Evolutionary conservation across 2,113 vertebrate genomes (phyloP).

Genomic region (Myiozetetes cayanensis): DNA sequence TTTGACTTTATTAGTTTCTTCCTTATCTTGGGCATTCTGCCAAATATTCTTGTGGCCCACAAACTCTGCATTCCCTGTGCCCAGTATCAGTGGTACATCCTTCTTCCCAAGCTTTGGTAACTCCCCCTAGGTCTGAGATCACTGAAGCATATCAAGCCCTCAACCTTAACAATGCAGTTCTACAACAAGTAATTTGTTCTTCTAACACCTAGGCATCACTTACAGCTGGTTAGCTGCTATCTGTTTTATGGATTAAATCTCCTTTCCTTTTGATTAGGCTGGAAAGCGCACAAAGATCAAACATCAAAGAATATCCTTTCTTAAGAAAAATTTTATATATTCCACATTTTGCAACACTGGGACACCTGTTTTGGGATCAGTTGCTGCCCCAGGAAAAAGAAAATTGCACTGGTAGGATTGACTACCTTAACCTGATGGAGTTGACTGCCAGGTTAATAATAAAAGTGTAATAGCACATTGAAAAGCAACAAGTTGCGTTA

Average conservation of each 20-base stretch:
- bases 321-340: not conserved
- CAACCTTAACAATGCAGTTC: not conserved
- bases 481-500: not conserved
- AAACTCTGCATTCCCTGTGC: not conserved
- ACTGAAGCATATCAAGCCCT: not conserved
- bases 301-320: not conserved
- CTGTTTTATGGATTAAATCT: not conserved
- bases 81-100: not conserved
- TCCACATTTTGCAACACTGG: not conserved
- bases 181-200: not conserved
- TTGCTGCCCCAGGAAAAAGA: not conserved
- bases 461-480: not conserved
- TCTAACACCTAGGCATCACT: not conserved
- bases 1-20: not conserved
- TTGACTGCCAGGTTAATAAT: not conserved
- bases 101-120: not conserved
- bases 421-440: not conserved
- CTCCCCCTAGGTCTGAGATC: not conserved
- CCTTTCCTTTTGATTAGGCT: not conserved
- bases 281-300: not conserved
- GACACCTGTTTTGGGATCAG: not conserved
- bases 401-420: not conserved
- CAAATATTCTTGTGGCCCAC: not conserved
- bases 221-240: not conserved
- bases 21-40: not conserved